Base-by-base conservation (phyloP, 1,140 invertebrate genomes). In the Sesamia nonagrioides region DNA sequence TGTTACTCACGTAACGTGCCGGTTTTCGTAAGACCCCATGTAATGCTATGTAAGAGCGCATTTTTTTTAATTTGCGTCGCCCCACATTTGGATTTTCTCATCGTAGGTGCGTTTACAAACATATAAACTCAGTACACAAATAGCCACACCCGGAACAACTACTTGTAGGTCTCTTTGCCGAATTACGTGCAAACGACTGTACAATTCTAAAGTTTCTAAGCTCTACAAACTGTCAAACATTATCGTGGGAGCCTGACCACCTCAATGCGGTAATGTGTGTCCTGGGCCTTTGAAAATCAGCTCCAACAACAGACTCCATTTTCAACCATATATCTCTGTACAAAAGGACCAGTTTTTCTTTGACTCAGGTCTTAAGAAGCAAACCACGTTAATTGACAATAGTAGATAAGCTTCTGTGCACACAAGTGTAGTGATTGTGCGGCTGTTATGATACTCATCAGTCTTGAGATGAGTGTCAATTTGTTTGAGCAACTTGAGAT, bases 231-330 rank as follows among this genome's bases (percentile, higher is more conserved):
- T 76, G 82, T 86, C 83, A 81, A 72, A 58, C 54, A 77, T 68
- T 66, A 83, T 84, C 87, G 87, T 88, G 87, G 85, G 87, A 88
- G 82, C 87, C 84, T 86, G 84, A 85, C 85, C 85, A 88, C 82
- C 83, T 88, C 87, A 88, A 86, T 83, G 77, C 73, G 21, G 42
- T 81, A 66, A 84, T 86, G 80, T 85, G 82, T 81, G 81, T 77
- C 81, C 61, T 82, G 45, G 52, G 27, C 58, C 69, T 81, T 73
- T 73, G 33, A 73, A 73, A 42, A 73, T 50, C 68, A 71, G 9
- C 17, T 2, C 6, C 17, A 58, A 27, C 5, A 2, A 13, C 18
- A 7, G 18, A 73, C 18, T n/a, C 6, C 9, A 45, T n/a, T 48
- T 6, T 68, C 63, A 68, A 15, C 63, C 11, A 6, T 50, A 63